Conservation (phyloP, 2,888 invertebrate species). For the Drosophila paramelanica region DNA sequence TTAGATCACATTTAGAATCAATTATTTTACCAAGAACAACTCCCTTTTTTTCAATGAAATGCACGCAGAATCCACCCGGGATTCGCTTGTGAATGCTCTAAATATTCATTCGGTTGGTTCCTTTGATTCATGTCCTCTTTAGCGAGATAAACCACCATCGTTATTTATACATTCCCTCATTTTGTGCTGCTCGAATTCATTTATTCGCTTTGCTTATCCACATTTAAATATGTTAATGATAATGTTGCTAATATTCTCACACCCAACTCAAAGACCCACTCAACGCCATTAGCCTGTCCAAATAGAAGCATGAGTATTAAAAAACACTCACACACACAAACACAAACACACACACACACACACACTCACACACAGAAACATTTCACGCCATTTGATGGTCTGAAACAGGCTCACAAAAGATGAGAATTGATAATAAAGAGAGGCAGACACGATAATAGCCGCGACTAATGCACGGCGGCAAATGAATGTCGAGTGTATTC, state of each 20-base stretch:
- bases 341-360: constrained; percentile 11
- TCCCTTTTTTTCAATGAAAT: no score
- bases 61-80: background rate
- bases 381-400: constrained; percentile 46
- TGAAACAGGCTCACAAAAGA: constrained; percentile 44
- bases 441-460: constrained; percentile 70
- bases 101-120: background rate
- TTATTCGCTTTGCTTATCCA: constrained; percentile 37
- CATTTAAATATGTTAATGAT: constrained; percentile 77
- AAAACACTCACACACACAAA: constrained; percentile 1
- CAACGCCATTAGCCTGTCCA: constrained; percentile 62
- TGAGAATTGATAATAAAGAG: constrained; percentile 58
- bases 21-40: no score
- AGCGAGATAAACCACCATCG: background rate
- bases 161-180: constrained; percentile 14
- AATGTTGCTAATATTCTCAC: constrained; percentile 71
- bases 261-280: constrained; percentile 44
- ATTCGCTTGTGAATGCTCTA: no score
- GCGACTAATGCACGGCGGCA: constrained; percentile 77
- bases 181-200: constrained; percentile 22
- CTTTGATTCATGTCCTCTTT: constrained; percentile 25
- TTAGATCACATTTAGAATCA: no score
- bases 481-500: constrained; percentile 55
- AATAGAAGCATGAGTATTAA: constrained; percentile 42
- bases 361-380: constrained; percentile 19